Evolutionary conservation across 2,888 invertebrate genomes (phyloP).

Genomic region (Apeira syringaria): DNA sequence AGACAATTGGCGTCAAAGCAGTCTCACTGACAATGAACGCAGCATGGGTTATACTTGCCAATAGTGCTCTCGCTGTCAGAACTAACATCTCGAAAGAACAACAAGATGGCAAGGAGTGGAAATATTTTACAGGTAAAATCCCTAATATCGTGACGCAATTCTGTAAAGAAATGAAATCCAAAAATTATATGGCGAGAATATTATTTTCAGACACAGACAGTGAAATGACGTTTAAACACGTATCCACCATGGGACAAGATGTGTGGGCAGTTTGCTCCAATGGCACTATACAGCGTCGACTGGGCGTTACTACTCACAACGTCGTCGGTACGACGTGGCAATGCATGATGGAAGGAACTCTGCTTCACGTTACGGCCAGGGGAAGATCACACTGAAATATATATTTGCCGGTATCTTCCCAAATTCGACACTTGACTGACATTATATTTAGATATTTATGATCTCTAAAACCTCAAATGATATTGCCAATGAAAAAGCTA

Average conservation of each 20-base stretch:
- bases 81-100: constrained; percentile 89
- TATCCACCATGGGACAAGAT: constrained; percentile 87
- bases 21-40: constrained; percentile 88
- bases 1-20: constrained; percentile 84
- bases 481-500: constrained; percentile 24
- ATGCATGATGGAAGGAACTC: constrained; percentile 82
- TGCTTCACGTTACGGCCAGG: constrained; percentile 65
- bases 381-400: constrained; percentile 34
- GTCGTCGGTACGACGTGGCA: constrained; percentile 92
- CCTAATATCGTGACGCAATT: constrained; percentile 55
- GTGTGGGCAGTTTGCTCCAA: constrained; percentile 91
- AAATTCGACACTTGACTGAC: constrained; percentile 26
- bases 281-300: constrained; percentile 87
- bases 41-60: constrained; percentile 92
- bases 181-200: constrained; percentile 15
- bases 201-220: constrained; percentile 51
- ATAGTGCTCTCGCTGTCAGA: constrained; percentile 89
- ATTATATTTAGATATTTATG: constrained; percentile 14
- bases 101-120: constrained; percentile 94
- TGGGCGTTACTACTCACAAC: constrained; percentile 88
- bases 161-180: constrained; percentile 14
- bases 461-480: constrained; percentile 24
- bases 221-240: constrained; percentile 85
- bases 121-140: constrained; percentile 76
- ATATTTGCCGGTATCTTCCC: constrained; percentile 15